Evolutionary conservation across 2,888 invertebrate genomes (phyloP), one percentile per base, ranked within the genome.

Genomic region (Galeopsomyia nigrocyanea): DNA sequence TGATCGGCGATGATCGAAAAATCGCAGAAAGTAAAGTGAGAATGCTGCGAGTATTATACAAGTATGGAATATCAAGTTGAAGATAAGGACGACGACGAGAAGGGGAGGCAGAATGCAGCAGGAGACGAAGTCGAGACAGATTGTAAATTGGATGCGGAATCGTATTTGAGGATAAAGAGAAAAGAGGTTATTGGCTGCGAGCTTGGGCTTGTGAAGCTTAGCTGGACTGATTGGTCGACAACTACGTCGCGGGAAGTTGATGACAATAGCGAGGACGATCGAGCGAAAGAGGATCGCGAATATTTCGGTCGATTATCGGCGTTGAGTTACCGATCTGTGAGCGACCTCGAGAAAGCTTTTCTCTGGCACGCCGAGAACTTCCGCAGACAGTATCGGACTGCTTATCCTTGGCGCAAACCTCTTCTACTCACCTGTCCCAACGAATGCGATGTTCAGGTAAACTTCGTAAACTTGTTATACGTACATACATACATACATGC

Each of bases 291-390:
- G 75, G 82, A 75, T 10, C 75, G 82, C 86, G 90, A 90, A 80
- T 88, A 88, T 39, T 86, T 90, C 31, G 88, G 87, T 7, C 88
- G 90, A 80, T 91, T 91, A 80, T 92, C 94, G 0, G 26, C 26
- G 5, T 86, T 87, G 66, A 90, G 89, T 69, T 94, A 94, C 82
- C 90, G 90, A 69, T 90, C 88, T 2, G 90, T 93, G 78, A 90
- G 88, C 17, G 87, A 90, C 21, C 94, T 94, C 82, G 94, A 95
- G 83, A 90, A 92, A 63, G 83, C 93, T 16, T 82, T 94, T 13
- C 84, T 95, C 57, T 88, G 93, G 66, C 93, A 93, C 80, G 91
- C 93, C 0, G 94, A 95, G 85, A 94, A 94, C 84, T 95, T 95
- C 82, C 89, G 94, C 17, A 88, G 89, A 64, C 94, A 95, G 80